These are phyloP conservation scores for Saguinus midas DNA, from an alignment of 2,113 vertebrate species.

Conservation along the genomic window DNA sequence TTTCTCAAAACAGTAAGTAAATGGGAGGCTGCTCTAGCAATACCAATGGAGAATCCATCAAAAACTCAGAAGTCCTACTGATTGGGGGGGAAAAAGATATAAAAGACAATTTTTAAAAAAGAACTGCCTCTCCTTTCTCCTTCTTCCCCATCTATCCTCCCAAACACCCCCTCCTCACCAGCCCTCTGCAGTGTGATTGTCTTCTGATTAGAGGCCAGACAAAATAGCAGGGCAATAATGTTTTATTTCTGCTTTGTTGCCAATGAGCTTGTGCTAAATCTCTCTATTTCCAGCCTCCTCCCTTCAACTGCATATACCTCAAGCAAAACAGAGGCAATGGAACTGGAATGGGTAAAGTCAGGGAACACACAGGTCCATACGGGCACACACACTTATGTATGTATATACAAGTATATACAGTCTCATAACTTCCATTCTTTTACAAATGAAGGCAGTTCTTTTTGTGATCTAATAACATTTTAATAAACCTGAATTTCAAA, in stretches of 20 bases:
- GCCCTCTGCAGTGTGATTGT: neutral
- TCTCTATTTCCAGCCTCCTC: neutral
- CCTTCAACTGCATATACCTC: neutral
- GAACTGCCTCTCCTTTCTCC: neutral
- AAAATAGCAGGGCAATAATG: conserved; percentile 54
- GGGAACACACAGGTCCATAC: accelerated
- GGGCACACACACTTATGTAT: accelerated
- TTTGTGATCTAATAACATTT: conserved; percentile 63
- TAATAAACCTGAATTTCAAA: conserved; percentile 71
- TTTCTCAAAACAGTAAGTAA: conserved; percentile 31
- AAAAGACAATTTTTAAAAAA: neutral
- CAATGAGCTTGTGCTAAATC: conserved; percentile 30
- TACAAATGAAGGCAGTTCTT: neutral
- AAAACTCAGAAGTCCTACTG: neutral
- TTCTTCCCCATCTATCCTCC: neutral
- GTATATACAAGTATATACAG: accelerated
- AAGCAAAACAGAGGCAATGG: neutral
- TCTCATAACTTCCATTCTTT: neutral
- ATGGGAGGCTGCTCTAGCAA: conserved; percentile 26
- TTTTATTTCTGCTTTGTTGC: conserved; percentile 66
- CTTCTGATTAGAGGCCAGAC: conserved; percentile 8
- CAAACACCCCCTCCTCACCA: accelerated
- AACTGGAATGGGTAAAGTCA: neutral
- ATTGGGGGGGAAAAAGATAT: conserved; percentile 18
- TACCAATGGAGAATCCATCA: neutral